Percentiles rank a stretch among this genome's conserved stretches.
Evolutionary conservation across 2,888 invertebrate species (phyloP).

Genomic region (Lepidocyrtoides sp.): DNA sequence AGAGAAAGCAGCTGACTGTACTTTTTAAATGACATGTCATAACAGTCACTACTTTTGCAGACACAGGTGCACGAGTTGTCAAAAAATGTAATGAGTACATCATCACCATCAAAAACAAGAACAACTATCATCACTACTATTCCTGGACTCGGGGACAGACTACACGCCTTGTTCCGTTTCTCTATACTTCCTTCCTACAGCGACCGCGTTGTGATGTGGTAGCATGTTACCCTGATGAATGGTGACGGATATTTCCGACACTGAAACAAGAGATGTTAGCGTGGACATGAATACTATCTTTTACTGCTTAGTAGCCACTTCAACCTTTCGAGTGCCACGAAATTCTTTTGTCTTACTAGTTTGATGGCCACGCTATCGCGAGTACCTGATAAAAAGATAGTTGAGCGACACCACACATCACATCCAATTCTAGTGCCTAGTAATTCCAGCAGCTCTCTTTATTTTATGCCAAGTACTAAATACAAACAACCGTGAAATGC

Average conservation of each 20-base stretch:
- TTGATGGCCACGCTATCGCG: neutral
- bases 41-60: neutral
- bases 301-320: conserved; percentile 38
- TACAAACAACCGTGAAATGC: conserved; percentile 55
- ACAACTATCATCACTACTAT: too few relatives aligned
- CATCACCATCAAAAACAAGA: conserved; percentile 46
- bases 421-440: neutral
- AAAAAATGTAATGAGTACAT: conserved; percentile 56
- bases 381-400: neutral
- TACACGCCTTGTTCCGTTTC: neutral
- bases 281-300: conserved; percentile 43
- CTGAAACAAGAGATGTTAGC: conserved; percentile 39
- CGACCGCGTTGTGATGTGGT: too few relatives aligned
- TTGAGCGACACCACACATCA: neutral
- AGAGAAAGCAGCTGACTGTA: too few relatives aligned
- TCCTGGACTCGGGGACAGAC: neutral
- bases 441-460: conserved; percentile 19
- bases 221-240: conserved; percentile 22
- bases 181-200: neutral
- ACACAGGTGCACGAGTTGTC: conserved; percentile 73
- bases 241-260: conserved; percentile 56
- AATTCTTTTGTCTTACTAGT: conserved; percentile 41
- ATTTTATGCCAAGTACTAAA: conserved; percentile 47
- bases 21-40: too few relatives aligned
- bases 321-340: conserved; percentile 36